These are phyloP conservation scores for Erpetoichthys calabaricus DNA, from an alignment of 2,797 vertebrate species.

Conservation along the genomic window DNA sequence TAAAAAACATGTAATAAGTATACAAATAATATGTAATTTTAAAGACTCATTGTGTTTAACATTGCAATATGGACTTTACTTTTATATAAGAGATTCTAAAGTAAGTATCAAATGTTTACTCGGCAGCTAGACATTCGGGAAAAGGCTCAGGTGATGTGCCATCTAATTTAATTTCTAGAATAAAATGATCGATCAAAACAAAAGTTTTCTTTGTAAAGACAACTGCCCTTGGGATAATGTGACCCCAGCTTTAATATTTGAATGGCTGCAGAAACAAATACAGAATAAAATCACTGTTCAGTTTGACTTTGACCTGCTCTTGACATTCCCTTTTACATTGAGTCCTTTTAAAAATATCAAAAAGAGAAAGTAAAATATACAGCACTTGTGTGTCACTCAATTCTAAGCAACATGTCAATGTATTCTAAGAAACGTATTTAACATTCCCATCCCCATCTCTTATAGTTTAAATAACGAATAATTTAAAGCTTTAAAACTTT, in stretches of 20 bases:
- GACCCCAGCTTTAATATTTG: conserved; percentile 3
- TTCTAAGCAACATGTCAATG: background rate
- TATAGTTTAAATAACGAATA: too few relatives aligned
- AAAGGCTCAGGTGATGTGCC: too few relatives aligned
- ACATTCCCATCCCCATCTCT: too few relatives aligned
- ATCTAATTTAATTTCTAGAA: background rate
- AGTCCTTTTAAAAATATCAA: background rate
- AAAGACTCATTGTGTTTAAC: too few relatives aligned
- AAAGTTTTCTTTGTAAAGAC: conserved; percentile 1
- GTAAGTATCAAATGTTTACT: too few relatives aligned
- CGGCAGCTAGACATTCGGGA: too few relatives aligned
- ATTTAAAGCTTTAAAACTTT: too few relatives aligned
- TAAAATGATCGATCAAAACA: background rate
- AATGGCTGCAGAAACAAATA: conserved; percentile 2
- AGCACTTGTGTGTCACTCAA: background rate
- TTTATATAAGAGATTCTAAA: too few relatives aligned
- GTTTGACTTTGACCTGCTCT: conserved; percentile 1
- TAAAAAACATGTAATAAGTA: too few relatives aligned
- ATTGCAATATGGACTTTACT: too few relatives aligned
- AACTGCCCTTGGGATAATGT: background rate
- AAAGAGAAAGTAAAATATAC: background rate
- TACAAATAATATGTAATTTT: too few relatives aligned
- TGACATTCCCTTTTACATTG: background rate
- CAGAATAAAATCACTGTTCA: background rate
- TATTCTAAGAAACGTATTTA: too few relatives aligned